These are phyloP conservation scores for Gambelia wislizenii DNA, from an alignment of 2,797 vertebrate species.

Conservation along the genomic window DNA sequence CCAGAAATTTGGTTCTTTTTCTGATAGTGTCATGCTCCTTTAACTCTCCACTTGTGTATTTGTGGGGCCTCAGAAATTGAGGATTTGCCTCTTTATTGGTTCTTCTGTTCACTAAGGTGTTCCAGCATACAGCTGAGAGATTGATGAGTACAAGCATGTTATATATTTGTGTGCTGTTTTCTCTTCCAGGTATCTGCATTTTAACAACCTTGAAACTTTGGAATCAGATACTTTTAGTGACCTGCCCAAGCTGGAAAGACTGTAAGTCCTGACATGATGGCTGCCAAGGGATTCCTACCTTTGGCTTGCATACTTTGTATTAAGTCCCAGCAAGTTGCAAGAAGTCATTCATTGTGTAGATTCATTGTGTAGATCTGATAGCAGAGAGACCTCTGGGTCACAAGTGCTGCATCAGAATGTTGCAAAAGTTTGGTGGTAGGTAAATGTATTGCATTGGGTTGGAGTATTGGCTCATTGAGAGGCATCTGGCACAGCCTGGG, in stretches of 20 bases:
- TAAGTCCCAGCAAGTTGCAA: background rate
- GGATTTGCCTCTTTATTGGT: no score
- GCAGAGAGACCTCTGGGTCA: no score
- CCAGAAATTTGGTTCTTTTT: no score
- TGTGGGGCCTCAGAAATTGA: no score
- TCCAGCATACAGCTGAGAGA: no score
- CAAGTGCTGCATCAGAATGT: no score
- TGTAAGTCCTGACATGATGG: slow-evolving; percentile 66
- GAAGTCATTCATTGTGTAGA: background rate
- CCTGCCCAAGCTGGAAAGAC: slow-evolving; percentile 77
- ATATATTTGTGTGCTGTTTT: slow-evolving; percentile 19
- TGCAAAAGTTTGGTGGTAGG: no score
- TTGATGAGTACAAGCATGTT: background rate
- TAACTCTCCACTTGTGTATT: no score
- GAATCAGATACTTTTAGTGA: slow-evolving; percentile 73
- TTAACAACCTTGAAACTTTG: slow-evolving; percentile 76
- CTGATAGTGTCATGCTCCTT: no score
- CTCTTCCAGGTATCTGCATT: slow-evolving; percentile 75
- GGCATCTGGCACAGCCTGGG: no score
- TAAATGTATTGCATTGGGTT: no score
- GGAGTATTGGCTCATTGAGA: no score
- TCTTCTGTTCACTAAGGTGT: background rate
- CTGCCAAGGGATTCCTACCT: background rate
- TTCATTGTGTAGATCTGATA: background rate
- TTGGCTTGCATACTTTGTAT: background rate